These are phyloP conservation scores for Bicyclus anynana DNA, from an alignment of 1,140 invertebrate genomes.

Conservation along the genomic window DNA sequence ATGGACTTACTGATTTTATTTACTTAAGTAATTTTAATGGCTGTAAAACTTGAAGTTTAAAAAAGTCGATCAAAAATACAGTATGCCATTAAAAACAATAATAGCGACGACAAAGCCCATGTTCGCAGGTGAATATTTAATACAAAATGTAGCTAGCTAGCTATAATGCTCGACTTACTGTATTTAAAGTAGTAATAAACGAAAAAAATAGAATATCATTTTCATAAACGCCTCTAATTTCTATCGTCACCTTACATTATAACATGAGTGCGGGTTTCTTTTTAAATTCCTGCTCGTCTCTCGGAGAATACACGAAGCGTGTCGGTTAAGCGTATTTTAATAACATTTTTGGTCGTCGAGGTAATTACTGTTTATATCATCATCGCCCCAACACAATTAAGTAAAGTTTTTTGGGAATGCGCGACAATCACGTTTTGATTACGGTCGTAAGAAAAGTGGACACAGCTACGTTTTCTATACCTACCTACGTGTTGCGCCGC, in stretches of 20 bases:
- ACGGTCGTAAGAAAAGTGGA: constrained; percentile 57
- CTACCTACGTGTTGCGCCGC: constrained; percentile 10
- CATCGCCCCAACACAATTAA: constrained; percentile 68
- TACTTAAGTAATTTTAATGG: no score
- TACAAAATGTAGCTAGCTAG: no score
- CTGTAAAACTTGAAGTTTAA: no score
- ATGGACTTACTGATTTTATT: no score
- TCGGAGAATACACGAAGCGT: constrained; percentile 35
- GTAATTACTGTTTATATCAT: constrained; percentile 73
- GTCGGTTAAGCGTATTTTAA: constrained; percentile 71
- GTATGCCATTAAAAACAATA: no score
- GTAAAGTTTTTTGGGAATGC: constrained; percentile 62
- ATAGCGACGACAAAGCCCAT: no score
- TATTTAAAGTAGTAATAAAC: no score
- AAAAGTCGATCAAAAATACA: no score
- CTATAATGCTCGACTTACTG: no score
- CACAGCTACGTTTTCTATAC: constrained; percentile 30
- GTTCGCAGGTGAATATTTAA: no score
- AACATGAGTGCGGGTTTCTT: constrained; percentile 9
- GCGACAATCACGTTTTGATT: constrained; percentile 74
- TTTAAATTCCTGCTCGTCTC: constrained; percentile 11
- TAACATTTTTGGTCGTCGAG: constrained; percentile 62
- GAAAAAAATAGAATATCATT: constrained; percentile 6
- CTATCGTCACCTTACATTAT: constrained; percentile 24
- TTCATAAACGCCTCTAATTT: constrained; percentile 14